Percentiles rank a stretch among this genome's conserved stretches.
Evolutionary conservation across 2,113 vertebrate genomes (phyloP).

Genomic region (Pangasianodon gigas): DNA sequence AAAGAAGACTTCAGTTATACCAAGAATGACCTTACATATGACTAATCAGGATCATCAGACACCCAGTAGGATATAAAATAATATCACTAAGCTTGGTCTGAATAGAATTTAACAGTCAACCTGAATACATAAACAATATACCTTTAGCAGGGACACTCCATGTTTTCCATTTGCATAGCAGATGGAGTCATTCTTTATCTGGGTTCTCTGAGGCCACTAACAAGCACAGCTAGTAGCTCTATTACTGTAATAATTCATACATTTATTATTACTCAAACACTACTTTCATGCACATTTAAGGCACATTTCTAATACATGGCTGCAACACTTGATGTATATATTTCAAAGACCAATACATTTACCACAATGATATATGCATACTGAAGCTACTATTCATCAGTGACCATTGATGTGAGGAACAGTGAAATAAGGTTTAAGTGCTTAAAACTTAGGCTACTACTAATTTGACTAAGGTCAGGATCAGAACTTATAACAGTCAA

Average conservation of each 20-base stretch:
- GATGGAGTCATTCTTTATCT: not conserved
- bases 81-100: not conserved
- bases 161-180: conserved; percentile 51
- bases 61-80: not conserved
- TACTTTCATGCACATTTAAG: not conserved
- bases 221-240: too few relatives aligned
- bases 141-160: conserved; percentile 44
- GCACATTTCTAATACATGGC: not conserved
- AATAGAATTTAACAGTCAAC: conserved; percentile 25
- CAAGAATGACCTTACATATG: not conserved
- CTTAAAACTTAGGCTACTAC: not conserved
- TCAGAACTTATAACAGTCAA: not conserved
- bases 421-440: not conserved
- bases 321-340: not conserved
- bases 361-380: not conserved
- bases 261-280: not conserved
- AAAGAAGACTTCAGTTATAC: conserved; percentile 18
- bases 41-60: not conserved
- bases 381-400: not conserved
- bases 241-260: not conserved
- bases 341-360: not conserved
- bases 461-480: not conserved
- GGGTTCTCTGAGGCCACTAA: too few relatives aligned
- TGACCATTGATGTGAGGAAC: not conserved
- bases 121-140: not conserved